Evolutionary conservation across 2,888 invertebrate species (phyloP).

Genomic region (Brenthis hecate): DNA sequence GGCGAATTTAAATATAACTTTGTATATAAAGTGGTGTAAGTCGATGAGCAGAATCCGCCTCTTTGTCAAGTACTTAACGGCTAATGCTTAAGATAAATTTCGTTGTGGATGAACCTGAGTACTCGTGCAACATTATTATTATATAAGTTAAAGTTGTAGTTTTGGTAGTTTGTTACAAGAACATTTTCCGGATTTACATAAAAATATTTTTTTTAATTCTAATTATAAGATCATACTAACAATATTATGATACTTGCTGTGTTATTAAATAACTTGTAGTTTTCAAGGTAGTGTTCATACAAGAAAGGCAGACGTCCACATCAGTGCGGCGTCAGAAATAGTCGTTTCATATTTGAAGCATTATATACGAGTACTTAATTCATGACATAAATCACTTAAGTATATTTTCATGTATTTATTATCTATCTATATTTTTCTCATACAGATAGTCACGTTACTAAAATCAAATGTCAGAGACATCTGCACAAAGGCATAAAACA

Average conservation of each 20-base stretch:
- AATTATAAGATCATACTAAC: too few species aligned
- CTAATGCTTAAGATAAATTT: constrained; percentile 13
- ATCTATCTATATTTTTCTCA: neutral
- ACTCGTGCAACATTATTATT: neutral
- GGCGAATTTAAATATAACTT: neutral
- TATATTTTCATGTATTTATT: neutral
- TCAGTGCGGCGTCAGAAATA: too few species aligned
- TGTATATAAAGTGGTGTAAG: constrained; percentile 4
- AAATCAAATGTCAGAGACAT: constrained; percentile 43
- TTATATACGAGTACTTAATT: neutral
- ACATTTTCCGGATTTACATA: too few species aligned
- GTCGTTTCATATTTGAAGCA: neutral
- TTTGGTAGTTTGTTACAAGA: too few species aligned
- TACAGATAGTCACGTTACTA: constrained; percentile 6
- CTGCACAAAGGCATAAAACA: constrained; percentile 41
- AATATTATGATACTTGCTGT: too few species aligned
- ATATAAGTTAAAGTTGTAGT: too few species aligned
- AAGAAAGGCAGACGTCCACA: too few species aligned
- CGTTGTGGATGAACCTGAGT: constrained; percentile 5
- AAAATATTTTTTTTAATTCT: too few species aligned
- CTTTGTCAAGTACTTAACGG: constrained; percentile 21
- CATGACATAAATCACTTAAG: neutral
- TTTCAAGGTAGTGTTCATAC: too few species aligned
- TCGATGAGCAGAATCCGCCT: constrained; percentile 15
- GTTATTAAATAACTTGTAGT: too few species aligned